These are phyloP conservation scores for Lasioglossum baleicum DNA, from an alignment of 1,140 invertebrate genomes.

Conservation along the genomic window DNA sequence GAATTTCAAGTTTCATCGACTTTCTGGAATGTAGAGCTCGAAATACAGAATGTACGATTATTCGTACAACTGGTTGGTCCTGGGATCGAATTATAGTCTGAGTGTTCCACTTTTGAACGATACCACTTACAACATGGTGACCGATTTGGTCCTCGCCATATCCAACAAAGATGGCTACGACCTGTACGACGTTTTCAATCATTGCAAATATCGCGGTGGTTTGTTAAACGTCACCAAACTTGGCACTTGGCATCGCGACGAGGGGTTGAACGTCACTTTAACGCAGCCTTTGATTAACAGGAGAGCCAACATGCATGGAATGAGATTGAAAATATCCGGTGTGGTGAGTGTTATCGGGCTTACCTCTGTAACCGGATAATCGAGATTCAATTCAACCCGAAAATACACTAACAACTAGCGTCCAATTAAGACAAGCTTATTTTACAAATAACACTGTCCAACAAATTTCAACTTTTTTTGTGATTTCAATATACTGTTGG, in stretches of 20 bases:
- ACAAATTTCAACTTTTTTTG: no score
- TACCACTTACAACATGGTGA: conserved; percentile 60
- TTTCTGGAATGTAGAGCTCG: conserved; percentile 48
- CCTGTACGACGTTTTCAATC: conserved; percentile 68
- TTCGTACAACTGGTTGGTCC: conserved; percentile 65
- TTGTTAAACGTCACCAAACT: conserved; percentile 61
- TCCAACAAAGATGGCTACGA: conserved; percentile 34
- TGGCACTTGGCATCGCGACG: conserved; percentile 53
- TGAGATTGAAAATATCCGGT: conserved; percentile 59
- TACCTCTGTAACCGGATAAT: neutral
- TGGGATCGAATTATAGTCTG: conserved; percentile 55
- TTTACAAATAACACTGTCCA: no score
- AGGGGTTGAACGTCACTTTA: conserved; percentile 55
- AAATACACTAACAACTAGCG: neutral
- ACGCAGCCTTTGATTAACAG: conserved; percentile 57
- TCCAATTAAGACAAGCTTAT: no score
- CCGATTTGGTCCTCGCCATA: conserved; percentile 62
- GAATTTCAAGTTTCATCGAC: neutral
- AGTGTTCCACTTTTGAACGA: conserved; percentile 58
- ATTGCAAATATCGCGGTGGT: conserved; percentile 66
- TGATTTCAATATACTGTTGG: no score
- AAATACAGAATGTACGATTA: conserved; percentile 60
- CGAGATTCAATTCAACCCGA: neutral
- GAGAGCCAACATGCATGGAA: conserved; percentile 65
- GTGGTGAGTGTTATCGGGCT: conserved; percentile 55